phyloP scores from a whole-genome alignment of 2,888 invertebrate species.

The Patella caerulea region DNA sequence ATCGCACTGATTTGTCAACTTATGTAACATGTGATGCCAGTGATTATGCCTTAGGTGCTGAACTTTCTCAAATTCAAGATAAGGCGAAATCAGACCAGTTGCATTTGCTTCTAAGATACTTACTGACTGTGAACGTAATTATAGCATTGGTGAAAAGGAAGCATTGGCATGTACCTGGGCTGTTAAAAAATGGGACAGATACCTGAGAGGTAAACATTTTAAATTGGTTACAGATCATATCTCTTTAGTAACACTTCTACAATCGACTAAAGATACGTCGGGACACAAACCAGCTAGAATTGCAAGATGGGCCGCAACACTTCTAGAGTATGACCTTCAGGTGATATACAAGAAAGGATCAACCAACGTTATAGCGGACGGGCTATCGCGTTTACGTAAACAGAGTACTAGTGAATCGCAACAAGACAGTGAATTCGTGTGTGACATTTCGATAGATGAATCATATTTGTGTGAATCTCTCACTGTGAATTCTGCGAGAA shows the following conservation, averaged over 20 bases:
- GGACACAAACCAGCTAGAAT: background rate
- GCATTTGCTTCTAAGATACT: background rate
- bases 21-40: background rate
- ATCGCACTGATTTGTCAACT: background rate
- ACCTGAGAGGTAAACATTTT: background rate
- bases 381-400: background rate
- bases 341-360: background rate
- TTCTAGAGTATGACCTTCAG: background rate
- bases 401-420: background rate
- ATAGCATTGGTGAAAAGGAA: background rate
- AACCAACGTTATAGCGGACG: background rate
- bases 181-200: background rate
- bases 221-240: background rate
- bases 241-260: background rate
- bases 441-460: no score
- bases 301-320: background rate
- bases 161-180: background rate
- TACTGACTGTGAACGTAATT: background rate
- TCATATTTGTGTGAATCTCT: no score
- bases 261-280: background rate
- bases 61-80: background rate
- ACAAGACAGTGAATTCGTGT: no score
- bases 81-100: background rate
- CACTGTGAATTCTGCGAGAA: no score
- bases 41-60: conserved; percentile 1